phyloP scores from a whole-genome alignment of 2,113 vertebrate species.

The Isurus oxyrinchus region DNA sequence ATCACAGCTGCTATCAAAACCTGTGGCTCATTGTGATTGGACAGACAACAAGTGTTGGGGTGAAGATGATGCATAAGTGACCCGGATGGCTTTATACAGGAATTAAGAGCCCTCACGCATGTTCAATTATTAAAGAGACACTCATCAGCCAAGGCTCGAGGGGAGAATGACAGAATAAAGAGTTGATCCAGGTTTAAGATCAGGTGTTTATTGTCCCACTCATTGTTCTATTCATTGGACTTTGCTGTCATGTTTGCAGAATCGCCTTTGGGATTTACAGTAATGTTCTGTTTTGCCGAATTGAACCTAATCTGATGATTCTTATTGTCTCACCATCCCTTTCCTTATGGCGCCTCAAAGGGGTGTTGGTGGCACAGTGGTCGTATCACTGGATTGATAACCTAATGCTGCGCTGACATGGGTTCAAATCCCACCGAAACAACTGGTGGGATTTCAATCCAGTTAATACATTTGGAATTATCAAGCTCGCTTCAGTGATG shows the following conservation, averaged over 20 bases:
- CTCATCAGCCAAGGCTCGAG: no score
- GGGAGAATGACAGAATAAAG: background rate
- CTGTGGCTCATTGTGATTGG: slow-evolving; percentile 56
- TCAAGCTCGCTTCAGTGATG: no score
- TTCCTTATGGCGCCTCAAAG: background rate
- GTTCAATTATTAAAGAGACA: background rate
- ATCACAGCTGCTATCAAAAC: slow-evolving; percentile 50
- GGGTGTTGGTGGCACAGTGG: no score
- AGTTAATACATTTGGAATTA: no score
- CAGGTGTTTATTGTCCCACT: background rate
- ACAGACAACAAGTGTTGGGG: slow-evolving; percentile 55
- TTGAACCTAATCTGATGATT: background rate
- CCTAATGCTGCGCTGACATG: background rate
- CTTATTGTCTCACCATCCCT: background rate
- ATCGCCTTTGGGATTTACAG: background rate
- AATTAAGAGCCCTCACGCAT: background rate
- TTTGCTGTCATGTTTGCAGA: background rate
- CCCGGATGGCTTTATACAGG: background rate
- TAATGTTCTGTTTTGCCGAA: background rate
- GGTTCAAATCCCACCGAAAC: background rate
- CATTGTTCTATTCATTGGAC: background rate
- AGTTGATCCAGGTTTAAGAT: background rate
- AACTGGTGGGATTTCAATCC: no score
- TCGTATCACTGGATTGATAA: background rate
- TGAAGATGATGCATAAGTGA: slow-evolving; percentile 54